A percentile compares a stretch with the other conserved stretches of the same genome.
phyloP scores from a whole-genome alignment of 2,888 invertebrate species.

The Heteromurus nitidus region DNA sequence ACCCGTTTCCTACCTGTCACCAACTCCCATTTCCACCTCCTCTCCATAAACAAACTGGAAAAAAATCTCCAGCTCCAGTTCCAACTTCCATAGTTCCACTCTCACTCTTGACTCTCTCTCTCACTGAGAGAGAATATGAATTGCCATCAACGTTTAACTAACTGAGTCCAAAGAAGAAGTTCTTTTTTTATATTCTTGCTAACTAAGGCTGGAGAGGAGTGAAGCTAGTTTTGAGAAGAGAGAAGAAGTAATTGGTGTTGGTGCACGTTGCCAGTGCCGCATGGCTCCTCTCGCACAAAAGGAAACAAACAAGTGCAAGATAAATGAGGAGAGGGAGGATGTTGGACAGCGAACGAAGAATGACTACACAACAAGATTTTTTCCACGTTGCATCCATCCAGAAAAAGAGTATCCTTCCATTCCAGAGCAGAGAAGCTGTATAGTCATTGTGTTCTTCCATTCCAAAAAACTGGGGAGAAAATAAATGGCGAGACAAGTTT shows the following conservation, averaged over 20 bases:
- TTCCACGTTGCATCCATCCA: background rate
- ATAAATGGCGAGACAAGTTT: slow-evolving; percentile 15
- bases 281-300: background rate
- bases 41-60: background rate
- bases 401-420: slow-evolving; percentile 3
- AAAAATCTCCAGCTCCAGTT: no score
- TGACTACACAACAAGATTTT: slow-evolving; percentile 12
- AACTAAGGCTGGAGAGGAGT: no score
- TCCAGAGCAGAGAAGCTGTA: slow-evolving; percentile 24
- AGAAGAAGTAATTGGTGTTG: background rate
- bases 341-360: slow-evolving; percentile 10
- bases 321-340: slow-evolving; percentile 43
- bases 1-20: slow-evolving; percentile 58
- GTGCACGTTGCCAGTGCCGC: background rate
- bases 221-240: no score
- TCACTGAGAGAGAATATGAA: no score
- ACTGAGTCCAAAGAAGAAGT: no score
- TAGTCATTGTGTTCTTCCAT: slow-evolving; percentile 8
- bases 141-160: no score
- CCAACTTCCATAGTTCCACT: no score
- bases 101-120: no score
- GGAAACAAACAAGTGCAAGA: slow-evolving; percentile 57
- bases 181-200: no score
- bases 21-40: slow-evolving; percentile 33
- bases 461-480: background rate